Evolutionary conservation across 2,888 invertebrate genomes (phyloP).

Genomic region (Acanthacorydalis orientalis): DNA sequence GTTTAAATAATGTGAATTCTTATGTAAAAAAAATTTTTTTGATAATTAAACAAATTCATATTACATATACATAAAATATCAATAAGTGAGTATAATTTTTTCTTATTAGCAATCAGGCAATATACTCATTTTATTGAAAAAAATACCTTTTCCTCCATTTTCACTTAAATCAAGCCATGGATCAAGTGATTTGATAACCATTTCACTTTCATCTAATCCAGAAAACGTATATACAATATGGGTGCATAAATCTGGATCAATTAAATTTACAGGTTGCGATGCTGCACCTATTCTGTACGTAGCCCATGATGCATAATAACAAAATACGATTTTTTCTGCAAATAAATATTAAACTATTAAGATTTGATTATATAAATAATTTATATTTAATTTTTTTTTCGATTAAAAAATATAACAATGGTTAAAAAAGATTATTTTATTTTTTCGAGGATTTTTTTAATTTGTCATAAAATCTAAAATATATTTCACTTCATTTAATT

Average conservation of each 20-base stretch:
- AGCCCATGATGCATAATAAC: conserved; percentile 33
- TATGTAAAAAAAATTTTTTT: no score
- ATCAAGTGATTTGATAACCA: conserved; percentile 27
- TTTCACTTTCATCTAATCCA: conserved; percentile 27
- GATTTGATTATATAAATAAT: background rate
- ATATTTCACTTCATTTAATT: no score
- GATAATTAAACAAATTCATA: no score
- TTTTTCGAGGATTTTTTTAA: no score
- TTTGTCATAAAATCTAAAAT: no score
- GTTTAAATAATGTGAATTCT: no score
- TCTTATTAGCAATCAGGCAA: no score
- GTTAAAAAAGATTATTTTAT: no score
- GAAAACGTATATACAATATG: conserved; percentile 35
- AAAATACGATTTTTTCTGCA: conserved; percentile 22
- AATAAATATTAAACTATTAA: background rate
- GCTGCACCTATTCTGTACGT: conserved; percentile 25
- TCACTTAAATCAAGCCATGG: conserved; percentile 20
- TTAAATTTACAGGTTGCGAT: conserved; percentile 23
- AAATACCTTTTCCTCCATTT: conserved; percentile 13
- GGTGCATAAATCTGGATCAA: conserved; percentile 31
- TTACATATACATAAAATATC: no score
- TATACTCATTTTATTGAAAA: background rate
- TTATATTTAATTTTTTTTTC: no score
- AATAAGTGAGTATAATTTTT: no score
- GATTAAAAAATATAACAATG: no score